A percentile compares a stretch with the other conserved stretches of the same genome.
Conservation (phyloP, 2,888 invertebrate species). For the Dasypolia templi region DNA sequence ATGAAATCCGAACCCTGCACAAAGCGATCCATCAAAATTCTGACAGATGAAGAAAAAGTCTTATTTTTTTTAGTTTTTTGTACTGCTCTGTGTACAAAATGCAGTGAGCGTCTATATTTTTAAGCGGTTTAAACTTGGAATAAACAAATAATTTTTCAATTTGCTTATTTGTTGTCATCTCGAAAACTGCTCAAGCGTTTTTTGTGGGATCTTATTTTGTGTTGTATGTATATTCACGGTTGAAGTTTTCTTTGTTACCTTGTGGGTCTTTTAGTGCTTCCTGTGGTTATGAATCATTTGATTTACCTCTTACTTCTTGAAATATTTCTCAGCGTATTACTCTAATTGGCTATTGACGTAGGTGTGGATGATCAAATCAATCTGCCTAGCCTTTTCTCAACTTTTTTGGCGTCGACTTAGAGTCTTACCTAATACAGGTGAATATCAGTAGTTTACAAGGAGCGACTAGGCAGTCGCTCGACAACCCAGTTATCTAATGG, state of each 20-base stretch:
- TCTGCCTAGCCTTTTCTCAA: too few relatives aligned
- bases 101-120: constrained; percentile 57
- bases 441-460: too few relatives aligned
- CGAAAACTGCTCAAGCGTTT: constrained; percentile 64
- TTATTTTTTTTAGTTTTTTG: constrained; percentile 60
- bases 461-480: too few relatives aligned
- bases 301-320: constrained; percentile 12
- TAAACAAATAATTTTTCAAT: constrained; percentile 58
- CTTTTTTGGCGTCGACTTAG: too few relatives aligned
- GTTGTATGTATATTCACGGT: constrained; percentile 21
- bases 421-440: too few relatives aligned
- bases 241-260: constrained; percentile 52
- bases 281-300: constrained; percentile 26
- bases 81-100: constrained; percentile 67
- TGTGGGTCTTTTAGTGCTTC: constrained; percentile 23
- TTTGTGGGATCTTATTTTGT: constrained; percentile 32
- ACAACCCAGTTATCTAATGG: too few relatives aligned
- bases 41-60: constrained; percentile 83
- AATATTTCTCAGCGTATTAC: background rate
- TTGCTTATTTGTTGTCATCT: constrained; percentile 63
- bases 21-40: constrained; percentile 85
- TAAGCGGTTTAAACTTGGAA: constrained; percentile 58
- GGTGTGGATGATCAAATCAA: too few relatives aligned
- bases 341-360: too few relatives aligned
- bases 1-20: constrained; percentile 84